Evolutionary conservation across 1,140 invertebrate species (phyloP).

Genomic region (Eupeodes corollae): DNA sequence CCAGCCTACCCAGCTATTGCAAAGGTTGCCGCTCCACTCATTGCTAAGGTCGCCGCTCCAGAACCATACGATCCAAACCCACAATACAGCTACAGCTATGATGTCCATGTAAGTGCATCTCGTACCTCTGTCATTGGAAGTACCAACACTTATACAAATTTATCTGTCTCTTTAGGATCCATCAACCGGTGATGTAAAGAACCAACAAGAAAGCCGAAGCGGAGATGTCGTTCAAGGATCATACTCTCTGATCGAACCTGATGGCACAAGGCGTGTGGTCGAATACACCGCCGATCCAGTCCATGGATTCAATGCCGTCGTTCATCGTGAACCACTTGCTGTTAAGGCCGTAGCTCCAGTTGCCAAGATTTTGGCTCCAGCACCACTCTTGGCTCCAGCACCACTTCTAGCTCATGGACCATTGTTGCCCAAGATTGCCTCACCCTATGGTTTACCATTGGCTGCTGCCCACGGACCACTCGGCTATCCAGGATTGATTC

Average conservation of each 20-base stretch:
- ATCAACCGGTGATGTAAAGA: slow-evolving; percentile 47
- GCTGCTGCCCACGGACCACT: not conserved
- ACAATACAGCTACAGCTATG: slow-evolving; percentile 46
- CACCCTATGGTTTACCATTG: not conserved
- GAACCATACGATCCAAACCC: slow-evolving; percentile 45
- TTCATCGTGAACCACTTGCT: slow-evolving; percentile 38
- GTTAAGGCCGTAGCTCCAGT: slow-evolving; percentile 34
- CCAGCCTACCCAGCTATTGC: slow-evolving; percentile 17
- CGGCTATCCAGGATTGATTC: slow-evolving; percentile 3
- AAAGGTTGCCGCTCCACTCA: slow-evolving; percentile 32
- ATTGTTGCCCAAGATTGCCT: slow-evolving; percentile 8
- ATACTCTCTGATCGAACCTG: slow-evolving; percentile 47
- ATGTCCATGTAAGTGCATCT: slow-evolving; percentile 39
- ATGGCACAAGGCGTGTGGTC: slow-evolving; percentile 43
- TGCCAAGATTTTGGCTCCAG: slow-evolving; percentile 30
- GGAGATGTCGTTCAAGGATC: slow-evolving; percentile 47
- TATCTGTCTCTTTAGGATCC: slow-evolving; percentile 34
- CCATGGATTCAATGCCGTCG: slow-evolving; percentile 43
- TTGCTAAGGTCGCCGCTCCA: slow-evolving; percentile 38
- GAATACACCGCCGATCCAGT: slow-evolving; percentile 44
- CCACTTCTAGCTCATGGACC: slow-evolving; percentile 17
- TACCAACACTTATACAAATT: not conserved
- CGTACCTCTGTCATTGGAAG: not conserved
- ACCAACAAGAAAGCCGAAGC: slow-evolving; percentile 44
- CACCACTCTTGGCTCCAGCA: slow-evolving; percentile 22